Evolutionary conservation across 30 jellyfish, hydroid and myxozoan species (phyloP).

Genomic region (Cassiopea andromeda): DNA sequence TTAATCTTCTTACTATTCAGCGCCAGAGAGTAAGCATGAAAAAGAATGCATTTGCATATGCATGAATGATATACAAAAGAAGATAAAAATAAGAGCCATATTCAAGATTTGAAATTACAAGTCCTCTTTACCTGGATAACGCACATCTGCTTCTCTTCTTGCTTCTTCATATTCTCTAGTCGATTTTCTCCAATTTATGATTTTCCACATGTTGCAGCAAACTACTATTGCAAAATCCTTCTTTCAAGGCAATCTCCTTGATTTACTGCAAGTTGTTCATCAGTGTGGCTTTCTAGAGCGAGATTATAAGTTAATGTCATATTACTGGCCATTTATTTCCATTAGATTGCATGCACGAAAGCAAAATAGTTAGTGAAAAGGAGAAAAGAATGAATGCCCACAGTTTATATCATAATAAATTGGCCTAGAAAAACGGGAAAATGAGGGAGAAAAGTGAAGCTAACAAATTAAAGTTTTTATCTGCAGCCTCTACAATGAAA

Average conservation of each 20-base stretch:
- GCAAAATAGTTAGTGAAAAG: too few relatives aligned
- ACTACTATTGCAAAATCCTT: too few relatives aligned
- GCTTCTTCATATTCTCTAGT: conserved; percentile 70
- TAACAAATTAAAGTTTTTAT: not conserved
- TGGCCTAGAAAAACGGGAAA: not conserved
- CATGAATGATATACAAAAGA: too few relatives aligned
- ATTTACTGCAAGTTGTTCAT: too few relatives aligned
- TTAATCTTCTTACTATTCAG: too few relatives aligned
- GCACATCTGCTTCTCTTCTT: conserved; percentile 46
- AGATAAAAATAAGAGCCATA: not conserved
- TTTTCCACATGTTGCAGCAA: conserved; percentile 56
- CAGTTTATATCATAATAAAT: not conserved
- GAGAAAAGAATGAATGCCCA: not conserved
- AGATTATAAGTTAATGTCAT: too few relatives aligned
- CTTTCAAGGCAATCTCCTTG: too few relatives aligned
- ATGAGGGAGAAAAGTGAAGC: not conserved
- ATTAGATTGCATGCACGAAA: too few relatives aligned
- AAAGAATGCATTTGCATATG: too few relatives aligned
- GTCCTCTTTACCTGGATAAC: conserved; percentile 58
- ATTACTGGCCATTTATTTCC: too few relatives aligned
- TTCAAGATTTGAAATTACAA: not conserved
- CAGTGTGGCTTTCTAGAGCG: too few relatives aligned
- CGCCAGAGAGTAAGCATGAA: too few relatives aligned
- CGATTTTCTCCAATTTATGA: conserved; percentile 67
- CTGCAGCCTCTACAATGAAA: not conserved